Evolutionary conservation across 1,140 invertebrate genomes (phyloP).

Genomic region (Ceratina calcarata): DNA sequence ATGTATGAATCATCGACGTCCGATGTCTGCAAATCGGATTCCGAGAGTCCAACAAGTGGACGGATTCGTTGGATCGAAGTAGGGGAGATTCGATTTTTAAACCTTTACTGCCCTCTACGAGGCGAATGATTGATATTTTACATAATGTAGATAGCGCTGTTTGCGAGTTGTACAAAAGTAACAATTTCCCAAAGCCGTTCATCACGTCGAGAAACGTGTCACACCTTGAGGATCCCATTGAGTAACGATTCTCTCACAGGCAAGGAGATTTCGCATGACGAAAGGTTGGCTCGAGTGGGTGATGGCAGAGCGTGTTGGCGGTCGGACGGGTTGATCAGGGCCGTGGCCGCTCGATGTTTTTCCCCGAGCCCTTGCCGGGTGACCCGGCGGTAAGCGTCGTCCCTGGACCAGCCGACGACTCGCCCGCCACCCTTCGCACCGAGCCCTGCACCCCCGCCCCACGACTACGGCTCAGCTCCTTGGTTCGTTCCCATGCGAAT

Average conservation of each 20-base stretch:
- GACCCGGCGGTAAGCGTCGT: constrained; percentile 48
- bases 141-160: too few species aligned
- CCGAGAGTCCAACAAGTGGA: constrained; percentile 34
- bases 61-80: neutral
- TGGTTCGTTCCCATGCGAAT: constrained; percentile 74
- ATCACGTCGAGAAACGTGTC: too few species aligned
- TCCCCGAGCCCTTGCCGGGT: constrained; percentile 47
- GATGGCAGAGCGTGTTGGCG: neutral
- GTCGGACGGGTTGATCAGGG: constrained; percentile 32
- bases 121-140: too few species aligned
- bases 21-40: constrained; percentile 14
- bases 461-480: constrained; percentile 50
- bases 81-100: neutral
- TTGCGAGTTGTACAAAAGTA: too few species aligned
- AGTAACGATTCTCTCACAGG: too few species aligned
- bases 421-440: constrained; percentile 56
- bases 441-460: constrained; percentile 51
- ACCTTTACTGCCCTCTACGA: too few species aligned
- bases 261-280: neutral
- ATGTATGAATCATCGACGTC: too few species aligned
- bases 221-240: too few species aligned
- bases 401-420: constrained; percentile 57
- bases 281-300: neutral
- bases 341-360: constrained; percentile 56
- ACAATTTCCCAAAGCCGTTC: neutral